Evolutionary conservation across 2,888 invertebrate genomes (phyloP), one percentile per base, ranked within the genome.

Genomic region (Gryllus longicercus): DNA sequence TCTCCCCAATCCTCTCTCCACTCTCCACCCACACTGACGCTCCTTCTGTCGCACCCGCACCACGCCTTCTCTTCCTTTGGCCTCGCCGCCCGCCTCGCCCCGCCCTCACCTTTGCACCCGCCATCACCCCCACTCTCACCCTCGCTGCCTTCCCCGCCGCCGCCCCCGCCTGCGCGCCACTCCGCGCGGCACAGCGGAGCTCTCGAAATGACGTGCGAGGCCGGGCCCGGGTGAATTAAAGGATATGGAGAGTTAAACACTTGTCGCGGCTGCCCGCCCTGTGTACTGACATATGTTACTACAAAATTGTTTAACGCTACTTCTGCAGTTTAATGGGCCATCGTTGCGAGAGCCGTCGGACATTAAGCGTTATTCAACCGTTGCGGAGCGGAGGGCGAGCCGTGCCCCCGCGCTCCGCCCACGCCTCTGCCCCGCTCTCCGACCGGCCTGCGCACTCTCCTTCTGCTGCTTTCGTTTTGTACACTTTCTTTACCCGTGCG

Each of bases 131-230:
- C 25, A 25, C 25, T 25, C 25, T 25, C 25, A 25, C 4, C 25
- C 25, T 2, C 4, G 25, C 25, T 25, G 4, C 38, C 38, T 38
- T 38, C 38, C 38, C 38, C 38, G 8, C 5, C 63, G 11, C n/a
- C 63, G 63, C n/a, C 51, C 51, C 16, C n/a, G 11, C 51, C n/a
- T 8, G 8, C 14, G 16, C 11, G 3, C 63, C 63, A 0, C 14
- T 63, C n/a, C 63, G 4, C 63, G 14, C n/a, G 63, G 16, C 63
- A 12, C 63, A 63, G 63, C 14, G 3, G 2, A 63, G 16, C 63
- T n/a, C 63, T 63, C 63, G 63, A 63, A 63, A 63, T 63, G 63
- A 63, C 63, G 63, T 63, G 63, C n/a, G 63, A 63, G n/a, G 63
- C 63, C 16, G 16, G 4, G 63, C 63, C 3, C 63, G 63, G n/a